A percentile compares a stretch with the other conserved stretches of the same genome.
phyloP scores from a whole-genome alignment of 2,113 vertebrate genomes.

The Mobula birostris region DNA sequence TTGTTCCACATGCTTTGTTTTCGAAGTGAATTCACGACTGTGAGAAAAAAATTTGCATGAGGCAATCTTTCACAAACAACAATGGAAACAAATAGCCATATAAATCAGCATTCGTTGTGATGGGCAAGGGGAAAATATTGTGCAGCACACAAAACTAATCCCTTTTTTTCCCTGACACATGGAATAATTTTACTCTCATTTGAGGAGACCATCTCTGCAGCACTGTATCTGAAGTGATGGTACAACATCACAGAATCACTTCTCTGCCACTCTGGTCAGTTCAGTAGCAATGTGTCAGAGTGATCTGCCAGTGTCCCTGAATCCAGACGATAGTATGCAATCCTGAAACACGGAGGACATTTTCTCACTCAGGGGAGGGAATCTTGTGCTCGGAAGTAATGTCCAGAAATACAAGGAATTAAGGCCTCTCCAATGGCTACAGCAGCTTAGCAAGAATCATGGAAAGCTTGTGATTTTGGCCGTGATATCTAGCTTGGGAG shows the following conservation, averaged over 20 bases:
- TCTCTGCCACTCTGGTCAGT: neutral
- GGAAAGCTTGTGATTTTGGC: neutral
- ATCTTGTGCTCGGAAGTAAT: neutral
- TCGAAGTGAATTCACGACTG: neutral
- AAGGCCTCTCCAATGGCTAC: neutral
- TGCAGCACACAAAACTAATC: no score
- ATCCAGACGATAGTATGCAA: neutral
- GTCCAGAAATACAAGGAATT: neutral
- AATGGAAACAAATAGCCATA: neutral
- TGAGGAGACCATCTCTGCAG: neutral
- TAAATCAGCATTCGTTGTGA: neutral
- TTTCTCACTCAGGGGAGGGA: neutral
- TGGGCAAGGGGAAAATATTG: neutral
- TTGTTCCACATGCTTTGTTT: neutral
- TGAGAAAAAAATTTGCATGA: neutral
- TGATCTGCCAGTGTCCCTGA: neutral
- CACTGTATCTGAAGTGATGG: neutral
- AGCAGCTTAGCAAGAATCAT: neutral
- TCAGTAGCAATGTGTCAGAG: neutral
- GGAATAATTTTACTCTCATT: neutral
- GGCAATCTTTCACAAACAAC: neutral
- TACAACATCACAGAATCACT: neutral
- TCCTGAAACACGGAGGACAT: neutral
- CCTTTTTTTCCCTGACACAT: neutral
- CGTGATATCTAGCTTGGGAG: neutral